Conservation (phyloP, 2,797 vertebrate species). For the Orestias chungarensis region DNA sequence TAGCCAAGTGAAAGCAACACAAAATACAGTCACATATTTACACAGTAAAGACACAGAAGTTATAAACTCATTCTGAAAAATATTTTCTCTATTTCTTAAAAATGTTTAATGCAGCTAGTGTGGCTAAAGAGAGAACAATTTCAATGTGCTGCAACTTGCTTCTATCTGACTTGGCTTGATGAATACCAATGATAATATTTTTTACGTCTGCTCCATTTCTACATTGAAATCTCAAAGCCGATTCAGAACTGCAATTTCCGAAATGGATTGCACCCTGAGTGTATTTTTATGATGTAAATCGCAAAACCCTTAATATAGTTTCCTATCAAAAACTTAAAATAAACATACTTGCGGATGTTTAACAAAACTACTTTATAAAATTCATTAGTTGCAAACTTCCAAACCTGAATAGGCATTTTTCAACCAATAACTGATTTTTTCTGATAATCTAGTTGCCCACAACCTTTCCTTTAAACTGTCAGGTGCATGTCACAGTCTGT, state of each 20-base stretch:
- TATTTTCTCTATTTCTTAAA: background rate
- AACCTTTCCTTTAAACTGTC: constrained; percentile 32
- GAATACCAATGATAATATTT: background rate
- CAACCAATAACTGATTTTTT: background rate
- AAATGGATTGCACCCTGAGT: background rate
- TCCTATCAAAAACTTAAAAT: background rate
- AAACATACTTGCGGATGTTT: background rate
- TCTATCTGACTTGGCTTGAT: background rate
- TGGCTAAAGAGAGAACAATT: background rate
- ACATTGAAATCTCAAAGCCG: background rate
- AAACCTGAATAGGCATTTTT: background rate
- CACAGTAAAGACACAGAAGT: too few relatives aligned
- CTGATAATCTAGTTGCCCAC: constrained; percentile 2
- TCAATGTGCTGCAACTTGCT: background rate
- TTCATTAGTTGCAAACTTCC: background rate
- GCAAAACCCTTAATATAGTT: background rate
- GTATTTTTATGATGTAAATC: background rate
- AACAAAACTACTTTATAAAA: background rate
- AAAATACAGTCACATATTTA: too few relatives aligned
- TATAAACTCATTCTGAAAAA: too few relatives aligned
- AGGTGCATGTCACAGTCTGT: constrained; percentile 16
- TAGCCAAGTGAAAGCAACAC: too few relatives aligned
- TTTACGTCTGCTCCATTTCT: background rate
- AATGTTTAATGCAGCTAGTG: background rate
- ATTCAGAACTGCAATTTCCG: background rate